A percentile compares a stretch with the other conserved stretches of the same genome.
Evolutionary conservation across 2,113 vertebrate species (phyloP).

Genomic region (Sylvia atricapilla): DNA sequence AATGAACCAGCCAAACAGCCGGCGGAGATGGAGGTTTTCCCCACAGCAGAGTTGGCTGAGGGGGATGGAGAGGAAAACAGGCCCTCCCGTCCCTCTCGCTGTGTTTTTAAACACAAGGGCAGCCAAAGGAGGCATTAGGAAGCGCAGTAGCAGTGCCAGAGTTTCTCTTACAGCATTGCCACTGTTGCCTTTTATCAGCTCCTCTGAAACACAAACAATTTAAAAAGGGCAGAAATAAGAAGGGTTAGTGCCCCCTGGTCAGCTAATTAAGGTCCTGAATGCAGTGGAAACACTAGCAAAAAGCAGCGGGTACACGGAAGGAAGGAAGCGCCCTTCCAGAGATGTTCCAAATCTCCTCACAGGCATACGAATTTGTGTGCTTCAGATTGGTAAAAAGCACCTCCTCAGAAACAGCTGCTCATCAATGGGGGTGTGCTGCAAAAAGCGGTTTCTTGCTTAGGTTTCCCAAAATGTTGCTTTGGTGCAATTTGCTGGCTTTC

Average conservation of each 20-base stretch:
- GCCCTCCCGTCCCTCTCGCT: background rate
- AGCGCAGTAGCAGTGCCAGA: accelerated
- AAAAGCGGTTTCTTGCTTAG: background rate
- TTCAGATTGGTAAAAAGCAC: background rate
- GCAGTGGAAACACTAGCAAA: background rate
- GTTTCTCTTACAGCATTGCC: background rate
- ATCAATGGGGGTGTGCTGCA: background rate
- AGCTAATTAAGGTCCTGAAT: slow-evolving; percentile 18
- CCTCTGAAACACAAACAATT: background rate
- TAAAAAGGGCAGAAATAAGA: background rate
- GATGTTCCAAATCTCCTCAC: background rate
- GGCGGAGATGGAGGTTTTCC: accelerated
- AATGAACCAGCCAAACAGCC: background rate
- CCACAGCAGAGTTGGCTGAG: background rate
- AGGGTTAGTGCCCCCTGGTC: background rate
- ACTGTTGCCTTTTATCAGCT: background rate
- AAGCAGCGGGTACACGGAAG: background rate
- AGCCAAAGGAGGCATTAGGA: background rate
- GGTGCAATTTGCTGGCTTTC: background rate
- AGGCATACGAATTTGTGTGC: background rate
- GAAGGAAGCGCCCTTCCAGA: slow-evolving; percentile 2
- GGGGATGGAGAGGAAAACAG: background rate
- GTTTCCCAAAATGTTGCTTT: background rate
- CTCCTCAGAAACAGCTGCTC: background rate
- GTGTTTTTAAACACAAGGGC: background rate